Percentiles rank a stretch among this genome's conserved stretches.
Conservation (phyloP, 2,113 vertebrate genomes). For the Centropristis striata region DNA sequence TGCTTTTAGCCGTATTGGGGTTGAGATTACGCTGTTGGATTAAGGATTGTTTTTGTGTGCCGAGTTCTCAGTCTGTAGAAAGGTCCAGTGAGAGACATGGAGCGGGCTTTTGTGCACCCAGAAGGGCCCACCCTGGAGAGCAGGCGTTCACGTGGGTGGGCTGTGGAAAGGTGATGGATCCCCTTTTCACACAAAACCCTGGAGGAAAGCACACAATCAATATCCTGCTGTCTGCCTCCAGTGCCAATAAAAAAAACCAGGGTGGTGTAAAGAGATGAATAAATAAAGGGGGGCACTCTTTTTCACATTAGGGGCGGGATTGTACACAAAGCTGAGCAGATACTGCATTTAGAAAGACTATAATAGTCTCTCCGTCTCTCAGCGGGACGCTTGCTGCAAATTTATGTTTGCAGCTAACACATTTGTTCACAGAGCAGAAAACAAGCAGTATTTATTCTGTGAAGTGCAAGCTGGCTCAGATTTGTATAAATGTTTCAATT, state of each 20-base stretch:
- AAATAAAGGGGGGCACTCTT: slow-evolving; percentile 62
- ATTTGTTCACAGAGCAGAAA: slow-evolving; percentile 58
- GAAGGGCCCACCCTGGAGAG: slow-evolving; percentile 52
- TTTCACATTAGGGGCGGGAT: slow-evolving; percentile 52
- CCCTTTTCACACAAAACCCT: slow-evolving; percentile 38
- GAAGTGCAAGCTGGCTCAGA: slow-evolving; percentile 39
- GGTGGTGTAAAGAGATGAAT: slow-evolving; percentile 69
- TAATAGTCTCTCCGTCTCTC: slow-evolving; percentile 55
- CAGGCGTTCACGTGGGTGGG: slow-evolving; percentile 58
- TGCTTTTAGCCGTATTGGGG: slow-evolving; percentile 54
- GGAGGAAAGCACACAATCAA: slow-evolving; percentile 74
- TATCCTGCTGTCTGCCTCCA: slow-evolving; percentile 70
- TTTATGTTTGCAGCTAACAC: slow-evolving; percentile 59
- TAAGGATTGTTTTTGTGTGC: slow-evolving; percentile 54
- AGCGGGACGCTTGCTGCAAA: slow-evolving; percentile 51
- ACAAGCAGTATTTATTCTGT: slow-evolving; percentile 60
- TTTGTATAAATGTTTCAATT: slow-evolving; percentile 72
- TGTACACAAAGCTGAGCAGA: slow-evolving; percentile 52
- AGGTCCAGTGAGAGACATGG: slow-evolving; percentile 22
- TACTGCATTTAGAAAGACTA: slow-evolving; percentile 50
- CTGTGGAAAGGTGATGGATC: slow-evolving; percentile 63
- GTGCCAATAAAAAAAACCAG: slow-evolving; percentile 73
- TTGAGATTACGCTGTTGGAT: slow-evolving; percentile 63
- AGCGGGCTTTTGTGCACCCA: slow-evolving; percentile 49
- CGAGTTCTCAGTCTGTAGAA: slow-evolving; percentile 32